These are phyloP conservation scores for Sphaeramia orbicularis DNA, from an alignment of 2,797 vertebrate genomes.

Conservation along the genomic window DNA sequence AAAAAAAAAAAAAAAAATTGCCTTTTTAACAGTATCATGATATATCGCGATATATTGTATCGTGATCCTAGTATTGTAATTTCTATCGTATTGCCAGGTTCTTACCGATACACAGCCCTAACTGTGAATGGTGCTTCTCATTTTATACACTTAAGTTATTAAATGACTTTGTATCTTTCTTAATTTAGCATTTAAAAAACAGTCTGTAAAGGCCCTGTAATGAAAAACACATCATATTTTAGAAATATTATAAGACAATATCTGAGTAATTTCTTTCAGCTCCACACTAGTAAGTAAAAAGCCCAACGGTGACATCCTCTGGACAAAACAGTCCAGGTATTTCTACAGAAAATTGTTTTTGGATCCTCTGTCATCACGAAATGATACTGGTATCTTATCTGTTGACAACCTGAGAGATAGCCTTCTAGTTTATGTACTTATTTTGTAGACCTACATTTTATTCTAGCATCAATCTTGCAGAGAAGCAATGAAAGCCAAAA, in stretches of 20 bases:
- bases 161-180: conserved; percentile 5
- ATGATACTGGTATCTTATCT: conserved; percentile 9
- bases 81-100: no score
- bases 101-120: no score
- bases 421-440: not conserved
- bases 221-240: not conserved
- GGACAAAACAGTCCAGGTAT: conserved; percentile 49
- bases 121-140: not conserved
- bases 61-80: no score
- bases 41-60: no score
- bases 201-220: not conserved
- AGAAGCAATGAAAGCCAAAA: conserved; percentile 30
- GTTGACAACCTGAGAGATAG: conserved; percentile 6
- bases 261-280: not conserved
- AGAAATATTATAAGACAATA: not conserved
- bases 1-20: no score
- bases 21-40: no score
- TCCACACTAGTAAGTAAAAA: conserved; percentile 22
- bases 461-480: conserved; percentile 27
- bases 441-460: conserved; percentile 19
- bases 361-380: not conserved
- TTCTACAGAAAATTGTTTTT: no score
- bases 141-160: conserved; percentile 4
- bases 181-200: conserved; percentile 15
- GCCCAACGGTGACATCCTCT: conserved; percentile 75